Base-by-base conservation (phyloP, 1,140 invertebrate genomes). In the Drosophila bifasciata region DNA sequence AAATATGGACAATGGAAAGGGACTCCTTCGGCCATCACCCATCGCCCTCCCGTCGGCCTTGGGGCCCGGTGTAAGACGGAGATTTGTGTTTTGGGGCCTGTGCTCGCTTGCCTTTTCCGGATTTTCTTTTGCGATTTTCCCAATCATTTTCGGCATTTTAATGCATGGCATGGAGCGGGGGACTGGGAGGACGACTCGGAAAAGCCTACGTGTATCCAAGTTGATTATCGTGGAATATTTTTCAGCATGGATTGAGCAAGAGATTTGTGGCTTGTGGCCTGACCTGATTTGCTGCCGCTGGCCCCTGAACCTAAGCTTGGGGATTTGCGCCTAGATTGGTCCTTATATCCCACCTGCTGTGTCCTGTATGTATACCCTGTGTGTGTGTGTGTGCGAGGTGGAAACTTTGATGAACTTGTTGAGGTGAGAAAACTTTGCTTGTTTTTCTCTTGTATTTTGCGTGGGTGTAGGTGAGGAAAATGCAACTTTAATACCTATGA, bases 171-270 rank as follows among this genome's bases (percentile, higher is more conserved):
- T 63, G 66, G 63, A 15, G 9, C n/a, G 49, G 1, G n/a, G n/a
- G 13, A 21, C 19, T 3, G 25, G 8, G 51, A 9, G 15, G 39
- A 16, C 41, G 51, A 43, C 32, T 50, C 58, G 63, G 32, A 40
- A 51, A 59, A 66, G 32, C 32, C 32, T 36, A 36, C 69, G 78
- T 79, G 78, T 88, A 88, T 88, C 83, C 88, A 85, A 81, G 83
- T 86, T 86, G 81, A 86, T 86, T 86, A 86, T 86, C 81, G 64
- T 78, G 74, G 73, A 86, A 86, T 75, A 86, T 81, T 81, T 86
- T 86, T 71, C 51, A 45, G 56, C 79, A 25, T 69, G 74, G 61
- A 80, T 76, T 80, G 80, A 85, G 80, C 70, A 19, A 67, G 66
- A 79, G 79, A 84, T 85, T 84, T 88, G 72, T 69, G 68, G 53